Evolutionary conservation across 1,140 invertebrate genomes (phyloP).

Genomic region (Tetraneura akinire): DNA sequence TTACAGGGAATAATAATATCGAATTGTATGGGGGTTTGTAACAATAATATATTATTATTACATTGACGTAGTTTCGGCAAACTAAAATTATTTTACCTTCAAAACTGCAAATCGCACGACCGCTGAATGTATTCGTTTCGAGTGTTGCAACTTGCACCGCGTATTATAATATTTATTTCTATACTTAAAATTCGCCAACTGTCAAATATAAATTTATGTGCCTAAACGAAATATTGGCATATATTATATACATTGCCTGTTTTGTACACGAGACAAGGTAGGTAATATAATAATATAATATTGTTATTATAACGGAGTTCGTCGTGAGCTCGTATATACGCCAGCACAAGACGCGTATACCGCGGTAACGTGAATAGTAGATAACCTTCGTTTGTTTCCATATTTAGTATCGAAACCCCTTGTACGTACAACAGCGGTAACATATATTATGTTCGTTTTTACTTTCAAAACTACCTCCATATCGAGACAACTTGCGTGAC

Average conservation of each 20-base stretch:
- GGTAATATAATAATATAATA: too few relatives aligned
- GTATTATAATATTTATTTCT: too few relatives aligned
- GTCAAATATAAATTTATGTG: too few relatives aligned
- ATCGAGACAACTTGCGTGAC: constrained; percentile 45
- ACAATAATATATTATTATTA: too few relatives aligned
- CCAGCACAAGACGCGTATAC: background rate
- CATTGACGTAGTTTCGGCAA: too few relatives aligned
- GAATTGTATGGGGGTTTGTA: too few relatives aligned
- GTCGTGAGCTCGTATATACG: background rate
- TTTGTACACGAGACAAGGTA: background rate
- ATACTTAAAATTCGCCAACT: too few relatives aligned
- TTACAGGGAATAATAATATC: too few relatives aligned
- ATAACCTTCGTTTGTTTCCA: constrained; percentile 35
- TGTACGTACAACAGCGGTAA: background rate
- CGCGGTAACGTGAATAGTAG: constrained; percentile 8
- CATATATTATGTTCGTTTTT: constrained; percentile 43
- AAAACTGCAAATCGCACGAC: too few relatives aligned
- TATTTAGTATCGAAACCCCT: constrained; percentile 46
- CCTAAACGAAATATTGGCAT: too few relatives aligned
- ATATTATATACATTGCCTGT: background rate
- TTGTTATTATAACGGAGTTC: constrained; percentile 26
- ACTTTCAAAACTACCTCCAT: constrained; percentile 49
- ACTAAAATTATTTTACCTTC: too few relatives aligned
- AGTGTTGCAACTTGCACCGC: background rate
- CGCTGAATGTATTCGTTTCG: too few relatives aligned